These are phyloP conservation scores for Zaprionus nigranus DNA, from an alignment of 1,140 invertebrate species.

Conservation along the genomic window DNA sequence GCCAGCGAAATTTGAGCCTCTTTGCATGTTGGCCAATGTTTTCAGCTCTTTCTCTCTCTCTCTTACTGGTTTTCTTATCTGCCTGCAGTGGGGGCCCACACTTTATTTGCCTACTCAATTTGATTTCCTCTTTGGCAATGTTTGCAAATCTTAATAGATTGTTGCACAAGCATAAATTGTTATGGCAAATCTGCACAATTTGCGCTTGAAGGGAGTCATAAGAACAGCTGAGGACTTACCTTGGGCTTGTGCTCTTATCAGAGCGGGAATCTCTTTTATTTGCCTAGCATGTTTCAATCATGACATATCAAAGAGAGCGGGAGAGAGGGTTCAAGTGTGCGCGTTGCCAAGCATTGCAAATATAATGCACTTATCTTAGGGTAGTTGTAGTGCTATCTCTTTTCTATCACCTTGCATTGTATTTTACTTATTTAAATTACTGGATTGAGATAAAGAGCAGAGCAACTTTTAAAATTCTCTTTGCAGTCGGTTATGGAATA, in stretches of 20 bases:
- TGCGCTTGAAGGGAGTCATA: not conserved
- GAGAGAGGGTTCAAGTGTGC: not conserved
- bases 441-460: too few species aligned
- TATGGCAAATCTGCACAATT: conserved; percentile 41
- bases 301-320: not conserved
- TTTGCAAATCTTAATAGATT: conserved; percentile 24
- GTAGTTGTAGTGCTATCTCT: too few species aligned
- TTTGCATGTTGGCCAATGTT: conserved; percentile 45
- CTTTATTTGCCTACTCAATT: conserved; percentile 64
- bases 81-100: conserved; percentile 34
- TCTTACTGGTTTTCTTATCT: conserved; percentile 49
- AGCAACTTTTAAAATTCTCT: too few species aligned
- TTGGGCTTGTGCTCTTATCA: not conserved
- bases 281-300: not conserved
- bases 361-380: not conserved
- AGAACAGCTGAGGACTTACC: not conserved
- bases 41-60: conserved; percentile 4
- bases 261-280: not conserved
- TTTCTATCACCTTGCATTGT: too few species aligned
- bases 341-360: not conserved
- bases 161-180: conserved; percentile 34
- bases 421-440: too few species aligned
- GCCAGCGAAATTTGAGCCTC: conserved; percentile 40
- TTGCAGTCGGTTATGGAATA: too few species aligned
- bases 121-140: conserved; percentile 32